phyloP scores from a whole-genome alignment of 2,888 invertebrate species.

The Chrysodeixis includens region DNA sequence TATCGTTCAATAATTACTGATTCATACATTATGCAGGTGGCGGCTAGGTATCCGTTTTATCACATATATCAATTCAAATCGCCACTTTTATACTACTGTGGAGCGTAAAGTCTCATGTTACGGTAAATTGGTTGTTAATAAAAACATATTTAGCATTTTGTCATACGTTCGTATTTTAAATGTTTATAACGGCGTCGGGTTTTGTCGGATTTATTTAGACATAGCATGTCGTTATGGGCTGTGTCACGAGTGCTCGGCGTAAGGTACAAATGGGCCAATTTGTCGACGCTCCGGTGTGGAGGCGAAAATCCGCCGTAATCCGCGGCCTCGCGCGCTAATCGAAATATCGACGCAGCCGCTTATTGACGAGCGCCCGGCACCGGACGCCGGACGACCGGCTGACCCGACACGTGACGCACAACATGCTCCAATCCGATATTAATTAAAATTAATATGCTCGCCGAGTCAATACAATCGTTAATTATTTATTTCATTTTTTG shows the following conservation, averaged over 20 bases:
- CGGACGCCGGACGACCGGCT: background rate
- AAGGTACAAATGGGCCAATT: constrained; percentile 86
- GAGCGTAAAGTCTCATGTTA: constrained; percentile 27
- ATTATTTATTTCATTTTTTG: background rate
- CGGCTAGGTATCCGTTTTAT: constrained; percentile 35
- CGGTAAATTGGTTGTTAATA: constrained; percentile 22
- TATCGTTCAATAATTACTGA: constrained; percentile 32
- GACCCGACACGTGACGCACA: constrained; percentile 29
- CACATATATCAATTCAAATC: constrained; percentile 34
- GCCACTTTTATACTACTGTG: constrained; percentile 34
- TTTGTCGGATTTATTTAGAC: constrained; percentile 50
- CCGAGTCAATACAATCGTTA: constrained; percentile 16
- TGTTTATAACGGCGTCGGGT: constrained; percentile 26
- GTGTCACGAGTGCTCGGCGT: constrained; percentile 57
- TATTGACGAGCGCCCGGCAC: constrained; percentile 71
- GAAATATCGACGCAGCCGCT: constrained; percentile 84
- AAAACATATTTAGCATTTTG: constrained; percentile 31
- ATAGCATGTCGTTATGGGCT: constrained; percentile 45
- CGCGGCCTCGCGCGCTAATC: constrained; percentile 85
- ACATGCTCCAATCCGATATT: constrained; percentile 24
- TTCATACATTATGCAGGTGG: constrained; percentile 38
- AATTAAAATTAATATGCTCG: constrained; percentile 27
- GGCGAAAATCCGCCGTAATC: constrained; percentile 88
- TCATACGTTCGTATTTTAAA: constrained; percentile 18
- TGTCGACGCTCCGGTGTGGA: constrained; percentile 77